Base-by-base conservation (phyloP, 92 coral and sea anemone genomes). In the Isaurus tuberculatus region DNA sequence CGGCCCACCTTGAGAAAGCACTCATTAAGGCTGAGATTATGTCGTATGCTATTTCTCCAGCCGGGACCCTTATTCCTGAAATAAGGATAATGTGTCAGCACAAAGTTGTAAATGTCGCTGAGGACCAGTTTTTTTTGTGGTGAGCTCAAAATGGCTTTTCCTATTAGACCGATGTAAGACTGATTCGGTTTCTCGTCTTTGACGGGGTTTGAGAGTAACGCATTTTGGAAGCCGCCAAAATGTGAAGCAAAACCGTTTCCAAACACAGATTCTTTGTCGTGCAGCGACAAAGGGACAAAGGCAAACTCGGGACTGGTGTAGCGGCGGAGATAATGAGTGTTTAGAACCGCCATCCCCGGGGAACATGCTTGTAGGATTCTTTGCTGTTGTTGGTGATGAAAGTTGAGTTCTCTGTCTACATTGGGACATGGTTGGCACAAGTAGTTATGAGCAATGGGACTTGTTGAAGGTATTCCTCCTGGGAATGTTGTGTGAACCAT, bases 11-110 rank as follows among this genome's bases (percentile, higher is more conserved):
- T 87, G 8, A 87, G 83, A 33, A 87, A 87, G 37, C 91, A 87
- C 32, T 87, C 91, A 44, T 87, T 87, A 46, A 87, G 79, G 40
- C 87, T 81, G 26, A 87, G 79, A 44, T 87, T 87, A 49, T 87
- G 91, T 25, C 91, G 63, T 33, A 87, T 85, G 26, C 91, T 87
- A 78, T 87, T 87, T 57, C 85, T 83, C 91, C 91, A 87, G 4
- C 91, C 91, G 2, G 91, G 91, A 6, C 91, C 91, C n/a, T 87
- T 87, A 60, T 87, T 87, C 27, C 91, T 85, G 40, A 81, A 87
- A 65, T 87, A 87, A 32, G 91, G 83, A 49, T 87, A 87, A 42
- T 87, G 84, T 2, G 91, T 87, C 6, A 87, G 80, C 29, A 87
- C 91, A 77, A 85, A 87, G 79, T 87, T 87, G 74, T 87, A 87